Conservation (phyloP, 2,888 invertebrate genomes). For the Amaurobius ferox region DNA sequence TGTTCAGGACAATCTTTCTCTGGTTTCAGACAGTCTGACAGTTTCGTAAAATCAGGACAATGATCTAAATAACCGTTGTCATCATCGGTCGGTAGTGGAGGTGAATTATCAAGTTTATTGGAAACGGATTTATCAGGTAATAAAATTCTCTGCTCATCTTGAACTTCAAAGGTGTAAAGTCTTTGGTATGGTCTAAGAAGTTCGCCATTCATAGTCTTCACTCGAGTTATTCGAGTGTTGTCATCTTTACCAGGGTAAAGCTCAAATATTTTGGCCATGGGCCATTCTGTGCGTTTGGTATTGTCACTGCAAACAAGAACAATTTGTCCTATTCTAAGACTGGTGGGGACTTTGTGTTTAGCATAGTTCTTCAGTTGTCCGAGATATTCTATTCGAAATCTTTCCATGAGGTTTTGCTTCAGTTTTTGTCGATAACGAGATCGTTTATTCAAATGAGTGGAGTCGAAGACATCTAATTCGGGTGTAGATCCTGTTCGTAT, state of each 20-base stretch:
- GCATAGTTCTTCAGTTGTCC: slow-evolving; percentile 2
- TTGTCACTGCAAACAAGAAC: slow-evolving; percentile 17
- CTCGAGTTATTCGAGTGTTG: neutral
- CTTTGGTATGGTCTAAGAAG: neutral
- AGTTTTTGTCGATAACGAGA: neutral
- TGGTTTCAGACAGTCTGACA: neutral
- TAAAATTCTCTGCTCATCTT: neutral
- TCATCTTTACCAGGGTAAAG: neutral
- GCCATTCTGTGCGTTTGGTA: neutral
- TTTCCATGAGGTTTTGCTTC: neutral
- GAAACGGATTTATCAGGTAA: too few relatives aligned
- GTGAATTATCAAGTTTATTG: neutral
- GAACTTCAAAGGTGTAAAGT: neutral
- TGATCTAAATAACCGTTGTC: neutral
- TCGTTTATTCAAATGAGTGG: neutral
- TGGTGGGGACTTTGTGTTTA: neutral
- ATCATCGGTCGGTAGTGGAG: neutral
- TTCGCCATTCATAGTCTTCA: neutral
- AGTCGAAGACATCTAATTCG: neutral
- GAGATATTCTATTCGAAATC: neutral
- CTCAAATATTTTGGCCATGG: too few relatives aligned
- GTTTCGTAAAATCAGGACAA: too few relatives aligned
- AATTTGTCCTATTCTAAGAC: neutral
- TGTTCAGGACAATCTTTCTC: neutral
- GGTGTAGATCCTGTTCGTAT: neutral